A percentile compares a stretch with the other conserved stretches of the same genome.
Conservation (phyloP, 2,797 vertebrate species). For the Tiaroga cobitis region DNA sequence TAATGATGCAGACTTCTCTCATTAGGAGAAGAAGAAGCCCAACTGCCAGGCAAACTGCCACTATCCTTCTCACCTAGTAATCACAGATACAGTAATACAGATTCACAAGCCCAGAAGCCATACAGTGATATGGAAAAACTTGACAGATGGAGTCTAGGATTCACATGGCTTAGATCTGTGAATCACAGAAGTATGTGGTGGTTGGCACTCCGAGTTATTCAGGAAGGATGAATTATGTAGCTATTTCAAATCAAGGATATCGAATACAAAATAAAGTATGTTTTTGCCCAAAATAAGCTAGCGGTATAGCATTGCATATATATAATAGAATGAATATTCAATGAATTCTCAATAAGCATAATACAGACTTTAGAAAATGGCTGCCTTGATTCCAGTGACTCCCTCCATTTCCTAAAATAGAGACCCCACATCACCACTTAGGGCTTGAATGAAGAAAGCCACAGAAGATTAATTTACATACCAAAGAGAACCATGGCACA, state of each 20-base stretch:
- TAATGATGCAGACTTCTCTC: constrained; percentile 57
- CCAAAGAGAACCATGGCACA: constrained; percentile 57
- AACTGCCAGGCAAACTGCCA: constrained; percentile 47
- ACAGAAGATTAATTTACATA: constrained; percentile 63
- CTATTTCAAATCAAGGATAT: constrained; percentile 19
- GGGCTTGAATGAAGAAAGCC: constrained; percentile 26
- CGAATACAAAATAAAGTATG: constrained; percentile 10
- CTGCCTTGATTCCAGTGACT: background rate
- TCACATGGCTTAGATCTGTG: constrained; percentile 28
- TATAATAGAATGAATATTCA: background rate
- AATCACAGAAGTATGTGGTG: constrained; percentile 28
- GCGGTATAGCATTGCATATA: background rate
- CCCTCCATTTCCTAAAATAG: constrained; percentile 58
- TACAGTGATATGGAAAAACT: constrained; percentile 17
- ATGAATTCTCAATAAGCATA: background rate
- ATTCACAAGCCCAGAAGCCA: constrained; percentile 3
- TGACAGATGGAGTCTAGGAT: constrained; percentile 36
- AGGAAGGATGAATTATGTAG: constrained; percentile 10
- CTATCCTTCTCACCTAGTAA: constrained; percentile 14
- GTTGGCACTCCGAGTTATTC: constrained; percentile 24
- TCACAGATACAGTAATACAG: constrained; percentile 29
- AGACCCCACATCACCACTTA: constrained; percentile 42
- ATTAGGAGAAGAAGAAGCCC: constrained; percentile 52
- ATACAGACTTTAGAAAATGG: constrained; percentile 22
- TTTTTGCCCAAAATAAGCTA: constrained; percentile 21